Evolutionary conservation across 2,888 invertebrate genomes (phyloP).

Genomic region (Eupithecia exiguata): DNA sequence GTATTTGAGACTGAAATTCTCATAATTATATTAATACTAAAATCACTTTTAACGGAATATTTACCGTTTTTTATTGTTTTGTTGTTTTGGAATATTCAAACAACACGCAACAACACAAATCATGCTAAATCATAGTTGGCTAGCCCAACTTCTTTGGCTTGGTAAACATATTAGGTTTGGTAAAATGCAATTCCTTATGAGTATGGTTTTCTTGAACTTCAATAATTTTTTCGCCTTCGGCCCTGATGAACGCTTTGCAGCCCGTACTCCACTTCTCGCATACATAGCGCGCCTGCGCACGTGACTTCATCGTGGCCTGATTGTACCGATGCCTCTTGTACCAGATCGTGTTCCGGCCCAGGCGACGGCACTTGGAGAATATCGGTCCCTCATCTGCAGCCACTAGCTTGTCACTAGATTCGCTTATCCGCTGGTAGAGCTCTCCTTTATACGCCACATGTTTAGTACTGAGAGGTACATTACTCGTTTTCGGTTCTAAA

Average conservation of each 20-base stretch:
- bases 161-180: not conserved
- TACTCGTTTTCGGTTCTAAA: not conserved
- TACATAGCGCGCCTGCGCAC: slow-evolving; percentile 4
- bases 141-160: not conserved
- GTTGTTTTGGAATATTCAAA: not conserved
- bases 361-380: slow-evolving; percentile 1
- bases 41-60: too few relatives aligned
- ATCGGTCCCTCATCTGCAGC: slow-evolving; percentile 8
- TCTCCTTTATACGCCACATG: slow-evolving; percentile 18
- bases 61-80: too few relatives aligned
- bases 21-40: too few relatives aligned
- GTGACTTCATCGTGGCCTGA: slow-evolving; percentile 9
- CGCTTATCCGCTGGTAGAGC: not conserved
- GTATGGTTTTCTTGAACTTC: slow-evolving; percentile 20
- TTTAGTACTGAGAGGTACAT: not conserved
- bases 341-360: slow-evolving; percentile 6
- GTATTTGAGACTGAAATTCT: too few relatives aligned
- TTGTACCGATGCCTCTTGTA: slow-evolving; percentile 21
- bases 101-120: not conserved
- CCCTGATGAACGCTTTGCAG: slow-evolving; percentile 26
- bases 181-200: slow-evolving; percentile 4
- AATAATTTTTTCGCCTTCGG: slow-evolving; percentile 15
- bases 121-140: not conserved
- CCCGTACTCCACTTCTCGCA: slow-evolving; percentile 48
- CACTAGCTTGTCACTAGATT: slow-evolving; percentile 4